Conservation (phyloP, 2,797 vertebrate species). For the Eurystomus glaucurus region DNA sequence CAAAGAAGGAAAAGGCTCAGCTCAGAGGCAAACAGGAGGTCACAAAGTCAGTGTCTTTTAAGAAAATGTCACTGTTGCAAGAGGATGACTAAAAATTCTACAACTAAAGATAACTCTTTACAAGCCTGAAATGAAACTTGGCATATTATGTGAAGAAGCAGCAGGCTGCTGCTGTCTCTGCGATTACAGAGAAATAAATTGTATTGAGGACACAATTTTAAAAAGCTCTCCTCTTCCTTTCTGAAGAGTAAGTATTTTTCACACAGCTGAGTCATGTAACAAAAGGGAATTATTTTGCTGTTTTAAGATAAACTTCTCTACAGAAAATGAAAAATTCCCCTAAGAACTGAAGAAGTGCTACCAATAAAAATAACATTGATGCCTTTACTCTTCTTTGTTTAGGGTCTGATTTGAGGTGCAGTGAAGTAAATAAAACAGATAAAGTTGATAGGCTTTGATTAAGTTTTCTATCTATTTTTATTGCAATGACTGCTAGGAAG, state of each 20-base stretch:
- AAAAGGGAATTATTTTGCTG: not conserved
- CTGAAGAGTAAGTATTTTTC: not conserved
- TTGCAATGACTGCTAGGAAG: not conserved
- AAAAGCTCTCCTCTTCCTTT: not conserved
- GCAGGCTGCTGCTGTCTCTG: not conserved
- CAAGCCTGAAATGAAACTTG: not conserved
- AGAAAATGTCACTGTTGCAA: not conserved
- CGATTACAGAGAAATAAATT: not conserved
- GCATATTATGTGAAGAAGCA: not conserved
- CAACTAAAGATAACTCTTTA: not conserved
- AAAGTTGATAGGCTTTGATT: not conserved
- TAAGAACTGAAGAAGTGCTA: not conserved
- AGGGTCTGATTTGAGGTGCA: not conserved
- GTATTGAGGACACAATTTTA: not conserved
- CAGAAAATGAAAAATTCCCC: not conserved
- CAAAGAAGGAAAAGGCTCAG: not conserved
- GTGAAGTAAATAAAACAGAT: not conserved
- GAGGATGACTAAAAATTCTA: not conserved
- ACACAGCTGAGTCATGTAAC: not conserved
- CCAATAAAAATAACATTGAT: not conserved
- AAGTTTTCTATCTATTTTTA: not conserved
- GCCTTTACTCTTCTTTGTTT: not conserved
- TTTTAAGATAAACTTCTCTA: not conserved
- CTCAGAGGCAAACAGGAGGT: not conserved
- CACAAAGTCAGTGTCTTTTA: not conserved